phyloP scores from a whole-genome alignment of 2,888 invertebrate genomes.

The Sturmia bella region DNA sequence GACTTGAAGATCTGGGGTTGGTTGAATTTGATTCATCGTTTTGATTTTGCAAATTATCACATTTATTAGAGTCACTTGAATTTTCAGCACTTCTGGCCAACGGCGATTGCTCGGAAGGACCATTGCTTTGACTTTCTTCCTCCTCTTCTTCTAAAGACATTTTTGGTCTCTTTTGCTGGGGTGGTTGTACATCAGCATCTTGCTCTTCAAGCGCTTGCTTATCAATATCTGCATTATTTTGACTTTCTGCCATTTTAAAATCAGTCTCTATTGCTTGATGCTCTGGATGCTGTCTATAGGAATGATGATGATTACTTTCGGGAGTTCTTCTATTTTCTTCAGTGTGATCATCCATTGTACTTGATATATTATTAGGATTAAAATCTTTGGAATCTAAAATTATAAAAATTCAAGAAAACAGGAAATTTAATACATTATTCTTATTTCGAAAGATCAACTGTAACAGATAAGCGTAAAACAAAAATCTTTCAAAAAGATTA shows the following conservation, averaged over 20 bases:
- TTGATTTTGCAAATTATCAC: constrained; percentile 65
- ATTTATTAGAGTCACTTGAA: constrained; percentile 44
- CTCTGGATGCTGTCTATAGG: constrained; percentile 54
- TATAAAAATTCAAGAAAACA: constrained; percentile 37
- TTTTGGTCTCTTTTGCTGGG: constrained; percentile 59
- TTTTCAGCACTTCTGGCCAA: constrained; percentile 30
- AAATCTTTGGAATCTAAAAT: constrained; percentile 81
- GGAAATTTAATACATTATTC: constrained; percentile 48
- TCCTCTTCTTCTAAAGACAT: constrained; percentile 61
- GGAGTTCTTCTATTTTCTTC: constrained; percentile 57
- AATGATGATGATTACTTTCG: constrained; percentile 46
- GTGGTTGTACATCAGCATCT: constrained; percentile 59
- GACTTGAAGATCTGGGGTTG: constrained; percentile 58
- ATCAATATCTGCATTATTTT: constrained; percentile 30
- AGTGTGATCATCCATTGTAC: constrained; percentile 71
- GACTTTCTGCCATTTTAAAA: constrained; percentile 40
- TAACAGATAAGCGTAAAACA: constrained; percentile 30
- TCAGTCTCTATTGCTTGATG: constrained; percentile 65
- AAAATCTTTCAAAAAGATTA: constrained; percentile 48
- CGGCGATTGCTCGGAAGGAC: constrained; percentile 40
- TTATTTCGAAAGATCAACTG: constrained; percentile 22
- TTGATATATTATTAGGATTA: constrained; percentile 75
- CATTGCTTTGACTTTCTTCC: constrained; percentile 65
- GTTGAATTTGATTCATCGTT: constrained; percentile 58
- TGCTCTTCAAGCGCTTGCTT: constrained; percentile 29